Conservation (phyloP, 2,797 vertebrate genomes). For the Melanotaenia parkinsoni region DNA sequence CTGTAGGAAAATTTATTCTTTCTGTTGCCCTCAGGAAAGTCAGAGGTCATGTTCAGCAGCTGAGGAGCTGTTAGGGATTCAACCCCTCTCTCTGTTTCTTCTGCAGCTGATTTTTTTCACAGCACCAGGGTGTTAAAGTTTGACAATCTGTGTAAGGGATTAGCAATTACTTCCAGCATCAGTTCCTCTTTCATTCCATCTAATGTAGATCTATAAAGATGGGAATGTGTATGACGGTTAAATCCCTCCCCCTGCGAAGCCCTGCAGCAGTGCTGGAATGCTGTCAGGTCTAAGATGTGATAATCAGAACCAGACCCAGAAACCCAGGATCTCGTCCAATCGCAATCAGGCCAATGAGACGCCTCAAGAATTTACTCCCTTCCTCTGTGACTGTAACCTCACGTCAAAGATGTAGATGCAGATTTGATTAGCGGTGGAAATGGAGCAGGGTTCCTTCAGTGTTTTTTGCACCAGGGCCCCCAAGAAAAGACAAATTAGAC, state of each 20-base stretch:
- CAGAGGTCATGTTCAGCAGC: conserved; percentile 56
- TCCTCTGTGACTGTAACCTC: conserved; percentile 45
- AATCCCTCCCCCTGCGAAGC: conserved; percentile 29
- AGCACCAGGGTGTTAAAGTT: conserved; percentile 2
- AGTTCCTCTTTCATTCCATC: conserved; percentile 40
- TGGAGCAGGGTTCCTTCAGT: conserved; percentile 18
- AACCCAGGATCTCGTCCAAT: conserved; percentile 59
- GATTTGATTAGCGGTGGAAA: conserved; percentile 54
- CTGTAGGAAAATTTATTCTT: conserved; percentile 35
- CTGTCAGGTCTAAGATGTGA: conserved; percentile 62
- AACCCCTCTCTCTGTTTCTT: not conserved
- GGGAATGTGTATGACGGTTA: conserved; percentile 7
- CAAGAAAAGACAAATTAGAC: conserved; percentile 42
- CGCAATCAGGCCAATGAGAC: conserved; percentile 55
- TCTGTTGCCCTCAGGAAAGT: conserved; percentile 44
- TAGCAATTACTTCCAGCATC: conserved; percentile 9
- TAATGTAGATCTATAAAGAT: conserved; percentile 18
- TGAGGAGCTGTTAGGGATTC: conserved; percentile 2
- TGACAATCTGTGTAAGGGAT: not conserved
- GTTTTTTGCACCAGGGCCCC: conserved; percentile 26
- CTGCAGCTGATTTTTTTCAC: conserved; percentile 1
- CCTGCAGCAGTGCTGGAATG: conserved; percentile 66
- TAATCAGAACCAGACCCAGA: conserved; percentile 81
- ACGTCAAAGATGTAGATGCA: conserved; percentile 56
- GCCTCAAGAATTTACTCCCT: conserved; percentile 56